Evolutionary conservation across 64 coral and sea anemone species (phyloP).

Genomic region (Platygyra sinensis): DNA sequence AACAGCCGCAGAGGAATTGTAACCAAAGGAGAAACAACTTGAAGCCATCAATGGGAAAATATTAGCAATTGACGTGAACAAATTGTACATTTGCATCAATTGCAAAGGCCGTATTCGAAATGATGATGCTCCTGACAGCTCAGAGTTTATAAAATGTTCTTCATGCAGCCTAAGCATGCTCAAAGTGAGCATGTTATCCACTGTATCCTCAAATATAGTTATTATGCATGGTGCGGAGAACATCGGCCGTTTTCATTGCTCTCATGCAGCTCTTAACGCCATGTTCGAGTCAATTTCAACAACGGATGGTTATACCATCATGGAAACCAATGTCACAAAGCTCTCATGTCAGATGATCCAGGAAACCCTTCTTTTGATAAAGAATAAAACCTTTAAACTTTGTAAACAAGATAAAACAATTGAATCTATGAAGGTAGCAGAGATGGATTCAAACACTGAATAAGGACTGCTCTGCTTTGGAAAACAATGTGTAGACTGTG

Average conservation of each 20-base stretch:
- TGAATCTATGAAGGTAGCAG: conserved; percentile 47
- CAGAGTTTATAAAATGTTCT: neutral
- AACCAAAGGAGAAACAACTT: neutral
- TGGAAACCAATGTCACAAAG: neutral
- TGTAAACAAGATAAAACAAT: conserved; percentile 59
- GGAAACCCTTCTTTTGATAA: neutral
- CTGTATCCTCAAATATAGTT: neutral
- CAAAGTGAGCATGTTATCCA: neutral
- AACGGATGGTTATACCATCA: neutral
- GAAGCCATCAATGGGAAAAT: neutral
- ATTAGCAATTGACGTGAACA: neutral
- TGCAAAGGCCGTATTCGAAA: neutral
- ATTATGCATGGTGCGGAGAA: neutral
- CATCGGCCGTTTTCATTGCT: neutral
- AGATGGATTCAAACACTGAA: conserved; percentile 40
- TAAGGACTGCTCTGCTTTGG: neutral
- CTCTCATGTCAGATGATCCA: neutral
- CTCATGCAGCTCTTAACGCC: neutral
- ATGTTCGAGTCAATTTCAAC: too few species aligned
- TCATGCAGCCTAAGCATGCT: neutral
- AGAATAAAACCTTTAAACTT: conserved; percentile 34
- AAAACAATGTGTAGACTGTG: too few species aligned
- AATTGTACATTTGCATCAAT: conserved; percentile 1
- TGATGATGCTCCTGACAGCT: neutral
- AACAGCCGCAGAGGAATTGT: too few species aligned